Base-by-base conservation (phyloP, 2,888 invertebrate species). In the Sipunculus nudus region DNA sequence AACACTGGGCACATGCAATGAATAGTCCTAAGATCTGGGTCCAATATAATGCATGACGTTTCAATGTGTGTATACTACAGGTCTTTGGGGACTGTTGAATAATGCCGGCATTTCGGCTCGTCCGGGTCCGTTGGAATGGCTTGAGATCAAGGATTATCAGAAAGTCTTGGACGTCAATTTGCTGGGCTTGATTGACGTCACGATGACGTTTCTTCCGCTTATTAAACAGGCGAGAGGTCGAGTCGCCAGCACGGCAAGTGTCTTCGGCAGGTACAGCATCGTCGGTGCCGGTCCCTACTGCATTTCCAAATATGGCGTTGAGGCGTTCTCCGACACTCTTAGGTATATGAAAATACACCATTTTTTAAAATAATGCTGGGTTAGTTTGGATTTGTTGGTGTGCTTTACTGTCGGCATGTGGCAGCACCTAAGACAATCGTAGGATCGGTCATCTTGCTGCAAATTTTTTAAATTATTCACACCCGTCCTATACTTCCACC, bases 131-230 rank as follows among this genome's bases (percentile, higher is more conserved):
- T 38, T 38, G 31, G 61, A 61, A 21, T 64, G 60, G 60, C 41
- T 61, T 26, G 58, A 41, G 6, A 32, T 45, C 4, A 46, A 45
- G 3, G 54, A 64, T 52, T 64, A 61, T 46, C 32, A 47, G 29
- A 32, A 38, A 10, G 50, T 49, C 6, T 16, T 50, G 3, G 47
- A 53, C 23, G 73, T 79, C 35, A 84, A 84, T 63, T 57, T 78
- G 3, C 75, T 75, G 54, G 84, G 84, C 5, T 75, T 81, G 3
- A 76, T 83, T 13, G 72, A 75, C 29, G 69, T 72, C 32, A 71
- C 74, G 0, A 61, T 60, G 16, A 49, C 63, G 2, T 78, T 77
- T 56, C 61, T 77, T 16, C 78, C 78, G 1, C 55, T 78, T 10
- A 28, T 78, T 10, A 68, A 74, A 19, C 62, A 65, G 40, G 65